phyloP scores from a whole-genome alignment of 2,888 invertebrate genomes.

The Lypha dubia region DNA sequence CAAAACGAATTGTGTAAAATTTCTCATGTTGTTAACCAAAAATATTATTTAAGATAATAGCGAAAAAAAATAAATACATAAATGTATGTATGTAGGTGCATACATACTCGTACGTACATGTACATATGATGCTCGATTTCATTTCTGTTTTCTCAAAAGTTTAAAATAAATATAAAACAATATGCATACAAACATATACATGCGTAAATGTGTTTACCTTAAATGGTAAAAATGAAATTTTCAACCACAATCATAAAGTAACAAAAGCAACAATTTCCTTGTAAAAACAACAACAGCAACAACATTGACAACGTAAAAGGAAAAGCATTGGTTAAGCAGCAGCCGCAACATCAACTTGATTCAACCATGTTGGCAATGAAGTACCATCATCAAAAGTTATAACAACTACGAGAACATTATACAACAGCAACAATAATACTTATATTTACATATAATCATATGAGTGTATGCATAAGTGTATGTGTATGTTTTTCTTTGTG shows the following conservation, averaged over 20 bases:
- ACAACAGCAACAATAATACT: slow-evolving; percentile 27
- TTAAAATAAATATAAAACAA: slow-evolving; percentile 13
- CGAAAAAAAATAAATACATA: too few species aligned
- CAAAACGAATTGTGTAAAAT: too few species aligned
- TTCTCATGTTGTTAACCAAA: too few species aligned
- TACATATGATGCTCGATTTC: too few species aligned
- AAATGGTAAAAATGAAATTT: slow-evolving; percentile 36
- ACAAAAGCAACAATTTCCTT: slow-evolving; percentile 7
- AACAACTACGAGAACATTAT: slow-evolving; percentile 37
- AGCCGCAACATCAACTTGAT: slow-evolving; percentile 46
- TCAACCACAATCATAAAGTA: slow-evolving; percentile 29
- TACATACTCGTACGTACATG: not conserved
- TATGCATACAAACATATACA: not conserved
- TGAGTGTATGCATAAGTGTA: not conserved
- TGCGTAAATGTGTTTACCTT: not conserved
- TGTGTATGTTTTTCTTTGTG: not conserved
- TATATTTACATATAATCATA: slow-evolving; percentile 6
- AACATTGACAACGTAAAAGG: not conserved
- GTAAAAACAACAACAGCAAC: not conserved
- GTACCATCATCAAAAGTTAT: slow-evolving; percentile 52
- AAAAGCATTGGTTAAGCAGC: not conserved
- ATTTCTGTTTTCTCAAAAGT: not conserved
- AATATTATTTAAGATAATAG: too few species aligned
- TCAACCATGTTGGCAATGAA: slow-evolving; percentile 47
- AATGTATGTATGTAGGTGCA: too few species aligned